Base-by-base conservation (phyloP, 2,797 vertebrate species). In the Bovichtus variegatus region DNA sequence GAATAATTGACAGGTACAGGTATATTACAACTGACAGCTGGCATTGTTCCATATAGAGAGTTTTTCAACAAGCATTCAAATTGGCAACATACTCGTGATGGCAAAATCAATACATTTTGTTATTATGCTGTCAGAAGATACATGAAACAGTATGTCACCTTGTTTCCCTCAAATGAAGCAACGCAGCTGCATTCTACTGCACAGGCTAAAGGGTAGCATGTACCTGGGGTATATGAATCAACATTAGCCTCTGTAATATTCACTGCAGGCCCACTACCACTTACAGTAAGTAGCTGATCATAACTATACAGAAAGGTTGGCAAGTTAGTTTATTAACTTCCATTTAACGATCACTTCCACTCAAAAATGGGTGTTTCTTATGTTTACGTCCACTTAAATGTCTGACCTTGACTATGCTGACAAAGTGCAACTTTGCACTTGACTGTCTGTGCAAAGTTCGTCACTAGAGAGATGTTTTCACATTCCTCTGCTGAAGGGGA, bases 121-220 rank as follows among this genome's bases (percentile, higher is more conserved):
- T 57, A 40, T 67, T 13, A 38, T 40, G 59, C 74, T 46, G 71
- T 78, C 68, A 65, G 6, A 62, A 43, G 21, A 55, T 54, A 25
- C 16, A 21, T n/a, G 8, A 38, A n/a, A 7, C 29, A 68, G 7
- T 15, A 29, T 64, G 79, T 74, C 36, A 67, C 58, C 40, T 50
- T 29, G 10, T 71, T 76, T 71, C 0, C 16, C 44, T 68, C 23
- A 73, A 68, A 76, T 71, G 40, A 72, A 71, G 41, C 54, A 41
- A 59, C 38, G 71, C 67, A 81, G 81, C 76, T 46, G 64, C 71
- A 71, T 31, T 50, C 74, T 78, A 62, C 69, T 76, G 76, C 19
- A 23, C 51, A 66, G 43, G 53, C 60, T 82, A 76, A 64, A 61
- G 69, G 53, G 21, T 61, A 71, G 74, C 55, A 36, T 47, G 71